A percentile compares a stretch with the other conserved stretches of the same genome.
These are phyloP conservation scores for Spongia lamella DNA, from an alignment of 37 sponge, comb jelly and placozoan species.

Conservation along the genomic window DNA sequence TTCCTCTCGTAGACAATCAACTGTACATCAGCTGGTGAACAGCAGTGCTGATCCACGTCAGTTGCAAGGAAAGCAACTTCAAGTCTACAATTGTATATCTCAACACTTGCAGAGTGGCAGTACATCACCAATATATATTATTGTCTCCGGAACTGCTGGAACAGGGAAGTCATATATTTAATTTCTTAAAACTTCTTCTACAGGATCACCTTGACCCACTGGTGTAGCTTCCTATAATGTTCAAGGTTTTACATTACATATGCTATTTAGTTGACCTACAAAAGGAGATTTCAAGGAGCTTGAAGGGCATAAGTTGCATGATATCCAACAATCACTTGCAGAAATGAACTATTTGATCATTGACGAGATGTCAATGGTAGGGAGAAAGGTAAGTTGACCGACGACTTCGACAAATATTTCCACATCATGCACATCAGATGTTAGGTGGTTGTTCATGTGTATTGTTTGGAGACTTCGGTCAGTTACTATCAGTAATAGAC, in stretches of 20 bases:
- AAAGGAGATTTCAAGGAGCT: constrained; percentile 4
- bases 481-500: constrained; percentile 44
- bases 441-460: constrained; percentile 26
- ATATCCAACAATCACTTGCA: constrained; percentile 6
- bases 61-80: constrained; percentile 15
- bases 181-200: constrained; percentile 6
- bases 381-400: constrained; percentile 21
- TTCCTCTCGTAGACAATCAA: not conserved
- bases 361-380: constrained; percentile 56
- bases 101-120: not conserved
- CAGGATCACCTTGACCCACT: constrained; percentile 1
- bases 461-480: constrained; percentile 46
- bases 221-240: constrained; percentile 40
- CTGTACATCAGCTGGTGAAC: constrained; percentile 7
- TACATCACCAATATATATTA: constrained; percentile 9
- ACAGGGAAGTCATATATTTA: constrained; percentile 33
- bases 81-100: constrained; percentile 6
- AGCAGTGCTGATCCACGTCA: constrained; percentile 18
- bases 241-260: constrained; percentile 39
- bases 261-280: constrained; percentile 12
- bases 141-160: constrained; percentile 39
- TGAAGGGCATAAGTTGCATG: constrained; percentile 11
- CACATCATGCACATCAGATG: not conserved
- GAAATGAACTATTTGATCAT: constrained; percentile 34
- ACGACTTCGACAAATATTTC: constrained; percentile 28